Base-by-base conservation (phyloP, 2,797 vertebrate genomes). In the Melopsittacus undulatus region DNA sequence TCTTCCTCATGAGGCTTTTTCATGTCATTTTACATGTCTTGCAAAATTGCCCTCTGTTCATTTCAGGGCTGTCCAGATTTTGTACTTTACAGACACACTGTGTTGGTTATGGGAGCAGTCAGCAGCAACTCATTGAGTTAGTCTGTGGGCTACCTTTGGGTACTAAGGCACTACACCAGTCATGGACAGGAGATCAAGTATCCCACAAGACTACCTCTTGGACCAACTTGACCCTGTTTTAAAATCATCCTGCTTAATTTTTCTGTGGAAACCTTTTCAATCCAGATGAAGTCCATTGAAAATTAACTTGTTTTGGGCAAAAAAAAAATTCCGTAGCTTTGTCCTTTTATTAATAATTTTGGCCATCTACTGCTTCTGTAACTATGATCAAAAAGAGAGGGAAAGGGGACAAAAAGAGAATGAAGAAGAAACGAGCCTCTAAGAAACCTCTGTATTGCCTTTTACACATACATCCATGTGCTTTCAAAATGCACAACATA, bases 91-190 rank as follows among this genome's bases (percentile, higher is more conserved):
- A 64, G 30, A 19, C 4, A n/a, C 18, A 2, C 18, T 13, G 17
- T 46, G 15, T 2, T 59, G 57, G 30, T 67, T 40, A 32, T 2
- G 32, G 74, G 36, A 57, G 46, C 24, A 59, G 34, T 7, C 26
- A 80, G 46, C 1, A 4, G 40, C 22, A 64, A 42, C 6, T 13
- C 32, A 16, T 26, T 36, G 68, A 82, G 34, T 23, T n/a, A 34
- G 11, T 11, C 30, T 57, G 59, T 45, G 21, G 27, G 51, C 49
- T 74, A 23, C 8, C 0, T 0, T 13, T 42, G 40, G 8, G 17
- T 13, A 40, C 18, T 45, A 36, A 73, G 51, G 26, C 10, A 51
- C 13, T 30, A 22, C 32, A 10, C 6, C 42, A 69, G 5, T 30
- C 42, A 20, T 8, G 32, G 42, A 4, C 19, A 72, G 62, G 49